Conservation (phyloP, 2,113 vertebrate genomes). For the Abramis brama region DNA sequence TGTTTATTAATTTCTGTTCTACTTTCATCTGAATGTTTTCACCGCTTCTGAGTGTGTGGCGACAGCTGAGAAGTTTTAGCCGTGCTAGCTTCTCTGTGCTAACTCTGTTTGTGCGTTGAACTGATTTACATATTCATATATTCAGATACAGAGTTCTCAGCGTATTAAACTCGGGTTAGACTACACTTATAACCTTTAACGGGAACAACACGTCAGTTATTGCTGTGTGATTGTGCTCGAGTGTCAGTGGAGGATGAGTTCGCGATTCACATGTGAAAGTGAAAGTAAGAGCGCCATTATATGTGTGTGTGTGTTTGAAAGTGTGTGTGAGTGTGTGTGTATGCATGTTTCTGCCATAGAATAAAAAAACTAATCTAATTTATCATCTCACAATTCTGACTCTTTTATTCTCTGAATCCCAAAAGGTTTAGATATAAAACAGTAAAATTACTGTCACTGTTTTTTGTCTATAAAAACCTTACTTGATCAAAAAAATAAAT, state of each 20-base stretch:
- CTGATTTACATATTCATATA: conserved; percentile 34
- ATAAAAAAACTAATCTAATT: too few species aligned
- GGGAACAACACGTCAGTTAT: background rate
- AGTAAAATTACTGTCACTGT: background rate
- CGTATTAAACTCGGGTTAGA: background rate
- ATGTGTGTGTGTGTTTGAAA: too few species aligned
- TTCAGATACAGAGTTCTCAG: background rate
- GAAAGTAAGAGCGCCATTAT: conserved; percentile 42
- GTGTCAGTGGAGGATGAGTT: conserved; percentile 37
- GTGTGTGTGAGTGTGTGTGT: too few species aligned
- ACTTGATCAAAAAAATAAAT: background rate
- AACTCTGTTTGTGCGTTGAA: conserved; percentile 22
- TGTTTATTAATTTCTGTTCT: background rate
- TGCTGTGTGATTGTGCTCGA: background rate
- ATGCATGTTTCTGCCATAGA: too few species aligned
- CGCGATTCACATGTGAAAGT: conserved; percentile 54
- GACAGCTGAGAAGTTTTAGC: too few species aligned
- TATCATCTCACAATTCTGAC: too few species aligned
- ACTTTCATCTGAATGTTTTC: background rate
- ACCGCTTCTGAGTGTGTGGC: background rate
- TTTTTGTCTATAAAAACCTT: background rate
- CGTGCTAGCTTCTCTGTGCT: background rate
- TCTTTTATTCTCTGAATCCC: too few species aligned
- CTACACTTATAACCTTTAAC: background rate
- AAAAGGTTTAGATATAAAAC: too few species aligned